Conservation (phyloP, 2,888 invertebrate genomes). For the Trachelus troglodyta region DNA sequence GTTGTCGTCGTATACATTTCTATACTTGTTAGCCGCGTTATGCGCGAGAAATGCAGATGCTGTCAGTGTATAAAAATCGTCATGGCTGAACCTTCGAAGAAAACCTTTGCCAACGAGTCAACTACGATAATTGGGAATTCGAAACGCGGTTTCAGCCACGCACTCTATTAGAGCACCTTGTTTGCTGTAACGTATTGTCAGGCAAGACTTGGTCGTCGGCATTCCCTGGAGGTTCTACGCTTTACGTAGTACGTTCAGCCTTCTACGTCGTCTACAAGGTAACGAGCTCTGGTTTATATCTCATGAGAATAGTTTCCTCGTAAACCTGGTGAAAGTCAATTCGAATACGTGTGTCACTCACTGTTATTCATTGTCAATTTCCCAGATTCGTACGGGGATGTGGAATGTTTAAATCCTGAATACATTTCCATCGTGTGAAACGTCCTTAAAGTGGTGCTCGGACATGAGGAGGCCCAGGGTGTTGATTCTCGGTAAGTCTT, state of each 20-base stretch:
- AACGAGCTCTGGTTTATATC: not conserved
- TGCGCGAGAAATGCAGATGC: conserved; percentile 1
- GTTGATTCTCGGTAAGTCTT: not conserved
- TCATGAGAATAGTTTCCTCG: not conserved
- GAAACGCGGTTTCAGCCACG: not conserved
- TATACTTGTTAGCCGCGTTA: conserved; percentile 27
- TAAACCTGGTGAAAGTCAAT: not conserved
- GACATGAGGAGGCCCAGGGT: not conserved
- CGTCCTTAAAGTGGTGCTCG: not conserved
- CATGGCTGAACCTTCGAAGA: not conserved
- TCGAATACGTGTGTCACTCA: not conserved
- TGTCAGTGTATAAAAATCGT: not conserved
- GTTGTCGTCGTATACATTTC: not conserved
- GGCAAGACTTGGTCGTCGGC: not conserved
- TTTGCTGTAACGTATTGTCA: not conserved
- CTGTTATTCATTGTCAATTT: not conserved
- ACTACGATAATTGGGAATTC: not conserved
- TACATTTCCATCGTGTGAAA: not conserved
- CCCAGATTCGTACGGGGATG: not conserved
- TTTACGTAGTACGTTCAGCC: not conserved
- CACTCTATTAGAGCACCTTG: not conserved
- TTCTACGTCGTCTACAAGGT: not conserved
- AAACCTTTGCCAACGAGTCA: not conserved
- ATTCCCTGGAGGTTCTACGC: not conserved
- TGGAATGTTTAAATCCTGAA: not conserved